Percentiles rank a stretch among this genome's conserved stretches.
Evolutionary conservation across 2,888 invertebrate genomes (phyloP).

Genomic region (Chaitophorus viminalis): DNA sequence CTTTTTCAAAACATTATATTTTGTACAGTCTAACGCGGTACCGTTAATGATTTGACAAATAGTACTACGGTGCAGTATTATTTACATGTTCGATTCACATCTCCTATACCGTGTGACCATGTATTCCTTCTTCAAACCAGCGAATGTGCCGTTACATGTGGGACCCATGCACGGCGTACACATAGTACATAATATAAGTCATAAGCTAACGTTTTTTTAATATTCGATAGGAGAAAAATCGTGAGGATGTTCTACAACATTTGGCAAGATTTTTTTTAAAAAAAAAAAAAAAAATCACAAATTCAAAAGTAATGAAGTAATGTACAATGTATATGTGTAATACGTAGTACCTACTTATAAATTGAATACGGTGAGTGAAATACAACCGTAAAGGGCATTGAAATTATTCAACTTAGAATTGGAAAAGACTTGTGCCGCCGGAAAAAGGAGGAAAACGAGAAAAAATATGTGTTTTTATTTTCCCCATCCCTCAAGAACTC

Average conservation of each 20-base stretch:
- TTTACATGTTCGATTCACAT: not conserved
- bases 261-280: too few species aligned
- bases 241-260: not conserved
- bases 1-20: too few species aligned
- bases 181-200: too few species aligned
- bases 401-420: not conserved
- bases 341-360: not conserved
- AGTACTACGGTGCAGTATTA: not conserved
- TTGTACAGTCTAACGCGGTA: not conserved
- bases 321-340: not conserved
- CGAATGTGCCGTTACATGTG: too few species aligned
- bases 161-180: too few species aligned
- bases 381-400: conserved; percentile 13
- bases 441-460: not conserved
- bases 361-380: not conserved
- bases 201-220: not conserved
- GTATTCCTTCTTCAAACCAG: not conserved
- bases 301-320: conserved; percentile 3
- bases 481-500: conserved; percentile 12
- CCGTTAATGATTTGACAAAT: not conserved
- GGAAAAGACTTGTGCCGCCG: not conserved
- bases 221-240: not conserved
- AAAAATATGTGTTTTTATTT: conserved; percentile 16
- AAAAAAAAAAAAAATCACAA: not conserved
- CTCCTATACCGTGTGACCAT: too few species aligned